A percentile compares a stretch with the other conserved stretches of the same genome.
Conservation (phyloP, 2,888 invertebrate genomes). For the Gnatocerus cornutus region DNA sequence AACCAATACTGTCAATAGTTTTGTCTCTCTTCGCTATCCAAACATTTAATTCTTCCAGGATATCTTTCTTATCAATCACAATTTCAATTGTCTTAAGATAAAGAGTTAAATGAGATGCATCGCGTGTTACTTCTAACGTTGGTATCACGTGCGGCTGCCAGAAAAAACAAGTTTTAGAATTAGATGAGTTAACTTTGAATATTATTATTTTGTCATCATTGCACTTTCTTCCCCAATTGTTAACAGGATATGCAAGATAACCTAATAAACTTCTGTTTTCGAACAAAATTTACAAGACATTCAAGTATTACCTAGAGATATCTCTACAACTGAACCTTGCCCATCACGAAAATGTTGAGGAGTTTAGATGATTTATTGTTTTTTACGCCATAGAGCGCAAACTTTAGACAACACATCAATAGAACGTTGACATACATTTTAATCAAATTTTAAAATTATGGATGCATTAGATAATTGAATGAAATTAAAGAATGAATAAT, state of each 20-base stretch:
- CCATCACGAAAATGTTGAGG: constrained; percentile 59
- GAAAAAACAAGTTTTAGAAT: constrained; percentile 4
- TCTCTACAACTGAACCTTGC: constrained; percentile 57
- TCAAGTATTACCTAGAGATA: constrained; percentile 56
- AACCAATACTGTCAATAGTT: no score
- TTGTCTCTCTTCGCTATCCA: no score
- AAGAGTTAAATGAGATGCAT: constrained; percentile 4
- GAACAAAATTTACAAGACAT: constrained; percentile 32
- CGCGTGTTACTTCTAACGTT: neutral
- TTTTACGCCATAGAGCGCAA: constrained; percentile 44
- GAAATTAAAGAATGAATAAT: neutral
- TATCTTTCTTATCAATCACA: neutral
- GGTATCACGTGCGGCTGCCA: neutral
- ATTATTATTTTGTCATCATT: neutral
- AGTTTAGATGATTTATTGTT: constrained; percentile 57
- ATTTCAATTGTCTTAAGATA: neutral
- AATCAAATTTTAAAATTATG: neutral
- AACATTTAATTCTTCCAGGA: no score
- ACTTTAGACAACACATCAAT: constrained; percentile 16
- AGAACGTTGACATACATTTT: constrained; percentile 25
- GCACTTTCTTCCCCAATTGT: constrained; percentile 8
- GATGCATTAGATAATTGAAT: constrained; percentile 14
- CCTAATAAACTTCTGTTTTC: constrained; percentile 16
- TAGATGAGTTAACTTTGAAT: neutral
- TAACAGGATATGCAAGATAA: constrained; percentile 16